Conservation (phyloP, 2,113 vertebrate genomes). For the Hypomesus transpacificus region DNA sequence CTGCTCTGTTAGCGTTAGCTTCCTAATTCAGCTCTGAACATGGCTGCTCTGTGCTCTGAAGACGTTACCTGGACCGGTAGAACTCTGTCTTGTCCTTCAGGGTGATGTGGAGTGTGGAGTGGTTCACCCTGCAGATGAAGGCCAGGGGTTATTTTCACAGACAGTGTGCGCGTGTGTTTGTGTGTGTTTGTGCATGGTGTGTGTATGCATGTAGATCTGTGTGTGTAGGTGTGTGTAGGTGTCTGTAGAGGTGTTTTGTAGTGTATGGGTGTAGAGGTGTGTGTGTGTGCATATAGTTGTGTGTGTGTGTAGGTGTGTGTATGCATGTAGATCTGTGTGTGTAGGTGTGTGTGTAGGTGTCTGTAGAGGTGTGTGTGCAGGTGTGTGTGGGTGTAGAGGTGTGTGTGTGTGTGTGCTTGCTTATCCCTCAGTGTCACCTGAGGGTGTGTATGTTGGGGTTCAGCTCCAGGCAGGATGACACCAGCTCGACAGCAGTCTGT, state of each 20-base stretch:
- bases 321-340: neutral
- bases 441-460: constrained; percentile 37
- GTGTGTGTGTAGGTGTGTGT: neutral
- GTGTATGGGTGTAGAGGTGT: neutral
- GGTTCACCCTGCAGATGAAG: constrained; percentile 45
- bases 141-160: neutral
- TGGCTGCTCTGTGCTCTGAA: neutral
- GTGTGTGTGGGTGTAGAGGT: no score
- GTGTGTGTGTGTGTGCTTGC: neutral
- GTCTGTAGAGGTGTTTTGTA: no score
- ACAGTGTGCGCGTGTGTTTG: neutral
- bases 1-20: no score
- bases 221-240: neutral
- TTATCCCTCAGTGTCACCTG: constrained; percentile 31
- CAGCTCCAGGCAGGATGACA: constrained; percentile 45
- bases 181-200: neutral
- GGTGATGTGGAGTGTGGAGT: constrained; percentile 39
- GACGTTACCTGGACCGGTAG: constrained; percentile 25
- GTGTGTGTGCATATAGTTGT: neutral
- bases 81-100: constrained; percentile 18
- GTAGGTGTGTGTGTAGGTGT: neutral
- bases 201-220: neutral
- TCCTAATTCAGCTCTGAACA: neutral
- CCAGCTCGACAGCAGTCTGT: constrained; percentile 31
- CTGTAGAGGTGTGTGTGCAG: no score